Evolutionary conservation across 2,113 vertebrate genomes (phyloP).

Genomic region (Gymnocephalus cernua): DNA sequence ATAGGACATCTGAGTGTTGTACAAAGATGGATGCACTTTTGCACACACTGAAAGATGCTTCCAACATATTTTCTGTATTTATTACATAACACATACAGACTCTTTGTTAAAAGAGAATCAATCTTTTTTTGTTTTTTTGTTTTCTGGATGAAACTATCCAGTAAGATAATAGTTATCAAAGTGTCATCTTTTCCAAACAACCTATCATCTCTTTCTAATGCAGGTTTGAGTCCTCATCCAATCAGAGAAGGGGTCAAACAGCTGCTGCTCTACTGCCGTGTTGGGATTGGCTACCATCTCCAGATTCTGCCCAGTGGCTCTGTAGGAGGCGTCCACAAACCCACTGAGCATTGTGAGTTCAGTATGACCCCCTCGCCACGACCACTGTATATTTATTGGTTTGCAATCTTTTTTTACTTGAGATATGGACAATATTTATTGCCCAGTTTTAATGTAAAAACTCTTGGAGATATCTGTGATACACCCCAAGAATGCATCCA

Average conservation of each 20-base stretch:
- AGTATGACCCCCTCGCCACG: neutral
- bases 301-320: constrained; percentile 75
- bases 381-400: neutral
- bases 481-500: neutral
- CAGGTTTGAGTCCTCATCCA: constrained; percentile 56
- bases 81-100: neutral
- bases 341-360: constrained; percentile 78
- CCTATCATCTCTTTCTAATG: neutral
- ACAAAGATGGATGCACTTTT: neutral
- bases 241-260: constrained; percentile 34
- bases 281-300: constrained; percentile 84
- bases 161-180: neutral
- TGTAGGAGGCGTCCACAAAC: constrained; percentile 75
- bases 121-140: neutral
- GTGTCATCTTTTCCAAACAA: neutral
- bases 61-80: neutral
- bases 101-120: neutral
- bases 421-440: neutral
- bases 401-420: neutral
- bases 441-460: neutral
- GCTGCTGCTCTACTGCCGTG: constrained; percentile 80
- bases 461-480: neutral
- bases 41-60: neutral
- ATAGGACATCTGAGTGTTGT: neutral
- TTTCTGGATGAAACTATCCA: neutral